A percentile compares a stretch with the other conserved stretches of the same genome.
Evolutionary conservation across 1,140 invertebrate species (phyloP).

Genomic region (Euwallacea fornicatus): DNA sequence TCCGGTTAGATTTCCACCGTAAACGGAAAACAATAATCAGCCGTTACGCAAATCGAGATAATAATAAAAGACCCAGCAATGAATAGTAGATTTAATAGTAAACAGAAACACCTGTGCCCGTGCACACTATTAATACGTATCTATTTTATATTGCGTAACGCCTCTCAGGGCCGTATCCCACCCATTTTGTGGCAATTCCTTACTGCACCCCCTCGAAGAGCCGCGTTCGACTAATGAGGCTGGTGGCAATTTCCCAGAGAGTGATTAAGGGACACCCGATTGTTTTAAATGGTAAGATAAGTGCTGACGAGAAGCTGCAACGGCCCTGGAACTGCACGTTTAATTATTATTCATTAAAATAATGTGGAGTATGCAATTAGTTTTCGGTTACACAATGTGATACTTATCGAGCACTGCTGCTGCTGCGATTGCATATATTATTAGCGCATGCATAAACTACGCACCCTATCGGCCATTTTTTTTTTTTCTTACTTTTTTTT

Average conservation of each 20-base stretch:
- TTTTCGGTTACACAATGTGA: not conserved
- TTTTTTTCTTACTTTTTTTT: no score
- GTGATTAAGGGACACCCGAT: no score
- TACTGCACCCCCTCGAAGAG: no score
- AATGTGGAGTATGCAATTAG: slow-evolving; percentile 8
- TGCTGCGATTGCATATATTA: no score
- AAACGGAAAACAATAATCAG: slow-evolving; percentile 28
- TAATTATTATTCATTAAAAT: slow-evolving; percentile 14
- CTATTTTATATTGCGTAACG: slow-evolving; percentile 24
- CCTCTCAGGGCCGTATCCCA: slow-evolving; percentile 2
- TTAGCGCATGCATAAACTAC: not conserved
- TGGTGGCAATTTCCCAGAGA: not conserved
- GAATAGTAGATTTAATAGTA: slow-evolving; percentile 35
- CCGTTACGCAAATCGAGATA: slow-evolving; percentile 25
- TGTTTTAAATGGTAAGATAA: not conserved
- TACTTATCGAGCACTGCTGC: not conserved
- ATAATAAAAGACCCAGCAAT: slow-evolving; percentile 25
- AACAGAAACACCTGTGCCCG: slow-evolving; percentile 33
- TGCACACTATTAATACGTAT: slow-evolving; percentile 27
- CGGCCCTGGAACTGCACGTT: not conserved
- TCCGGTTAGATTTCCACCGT: no score
- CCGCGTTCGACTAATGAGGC: no score
- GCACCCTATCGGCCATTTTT: not conserved
- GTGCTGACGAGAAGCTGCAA: not conserved
- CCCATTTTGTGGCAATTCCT: not conserved